These are phyloP conservation scores for Sinocyclocheilus maitianheensis DNA, from an alignment of 2,113 vertebrate genomes.

Conservation along the genomic window DNA sequence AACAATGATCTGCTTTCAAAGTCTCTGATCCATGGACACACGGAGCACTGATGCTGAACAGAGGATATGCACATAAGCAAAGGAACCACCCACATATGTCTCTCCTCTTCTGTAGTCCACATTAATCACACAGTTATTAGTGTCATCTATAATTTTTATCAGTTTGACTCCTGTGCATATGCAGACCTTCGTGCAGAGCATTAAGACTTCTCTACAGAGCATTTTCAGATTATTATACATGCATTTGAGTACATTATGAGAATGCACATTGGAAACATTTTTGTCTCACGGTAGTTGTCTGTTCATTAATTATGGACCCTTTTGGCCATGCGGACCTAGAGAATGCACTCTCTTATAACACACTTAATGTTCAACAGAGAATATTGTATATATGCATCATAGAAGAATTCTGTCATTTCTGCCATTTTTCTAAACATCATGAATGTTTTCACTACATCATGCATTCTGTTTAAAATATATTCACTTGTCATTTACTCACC, in stretches of 20 bases:
- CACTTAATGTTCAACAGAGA: too few relatives aligned
- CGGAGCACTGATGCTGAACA: not conserved
- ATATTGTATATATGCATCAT: not conserved
- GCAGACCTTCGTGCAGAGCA: not conserved
- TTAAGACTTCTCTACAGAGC: not conserved
- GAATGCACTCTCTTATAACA: not conserved
- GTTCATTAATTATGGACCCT: not conserved
- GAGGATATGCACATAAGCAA: conserved; percentile 30
- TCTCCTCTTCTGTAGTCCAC: conserved; percentile 18
- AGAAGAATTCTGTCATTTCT: not conserved
- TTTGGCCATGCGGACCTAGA: not conserved
- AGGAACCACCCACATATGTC: conserved; percentile 25
- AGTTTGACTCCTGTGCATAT: conserved; percentile 8
- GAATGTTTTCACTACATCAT: not conserved
- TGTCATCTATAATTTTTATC: conserved; percentile 36
- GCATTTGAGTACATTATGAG: not conserved
- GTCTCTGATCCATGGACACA: not conserved
- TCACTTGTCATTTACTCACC: not conserved
- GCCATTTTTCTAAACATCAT: not conserved
- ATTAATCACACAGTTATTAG: conserved; percentile 40
- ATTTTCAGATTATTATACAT: not conserved
- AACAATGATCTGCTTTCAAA: conserved; percentile 34
- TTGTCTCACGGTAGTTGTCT: not conserved
- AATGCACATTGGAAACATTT: not conserved
- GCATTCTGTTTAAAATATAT: not conserved